These are phyloP conservation scores for Drosophila grimshawi DNA, from an alignment of 1,140 invertebrate species.

Conservation along the genomic window DNA sequence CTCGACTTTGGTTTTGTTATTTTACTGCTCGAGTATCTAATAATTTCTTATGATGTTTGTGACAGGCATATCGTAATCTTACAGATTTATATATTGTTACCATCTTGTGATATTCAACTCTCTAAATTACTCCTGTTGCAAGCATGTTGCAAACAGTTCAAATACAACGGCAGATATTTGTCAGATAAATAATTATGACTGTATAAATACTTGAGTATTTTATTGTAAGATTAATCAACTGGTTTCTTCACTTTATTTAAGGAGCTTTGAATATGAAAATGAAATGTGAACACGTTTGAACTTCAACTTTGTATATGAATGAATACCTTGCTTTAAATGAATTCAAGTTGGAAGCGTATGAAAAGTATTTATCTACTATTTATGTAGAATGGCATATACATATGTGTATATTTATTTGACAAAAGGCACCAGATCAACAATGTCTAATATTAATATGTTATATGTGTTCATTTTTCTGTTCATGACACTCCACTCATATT, in stretches of 20 bases:
- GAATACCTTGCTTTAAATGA: no score
- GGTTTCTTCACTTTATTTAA: neutral
- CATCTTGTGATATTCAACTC: slow-evolving; percentile 10
- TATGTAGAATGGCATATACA: no score
- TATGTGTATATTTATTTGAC: no score
- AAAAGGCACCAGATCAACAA: no score
- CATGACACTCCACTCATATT: neutral
- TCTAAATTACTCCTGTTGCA: neutral
- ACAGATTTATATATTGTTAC: slow-evolving; percentile 26
- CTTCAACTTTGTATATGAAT: no score
- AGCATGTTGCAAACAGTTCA: slow-evolving; percentile 12
- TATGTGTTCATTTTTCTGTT: no score
- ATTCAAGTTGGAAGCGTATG: no score
- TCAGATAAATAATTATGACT: slow-evolving; percentile 1
- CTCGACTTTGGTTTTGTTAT: slow-evolving; percentile 2
- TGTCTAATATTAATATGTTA: no score
- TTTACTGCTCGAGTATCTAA: slow-evolving; percentile 23
- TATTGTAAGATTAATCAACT: neutral
- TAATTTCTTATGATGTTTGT: slow-evolving; percentile 49
- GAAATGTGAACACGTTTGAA: no score
- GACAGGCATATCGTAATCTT: slow-evolving; percentile 37
- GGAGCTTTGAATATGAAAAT: neutral
- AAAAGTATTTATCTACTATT: no score
- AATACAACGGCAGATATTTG: slow-evolving; percentile 15
- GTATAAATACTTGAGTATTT: slow-evolving; percentile 8